phyloP scores from a whole-genome alignment of 2,888 invertebrate species.

The Schizotus pectinicornis region DNA sequence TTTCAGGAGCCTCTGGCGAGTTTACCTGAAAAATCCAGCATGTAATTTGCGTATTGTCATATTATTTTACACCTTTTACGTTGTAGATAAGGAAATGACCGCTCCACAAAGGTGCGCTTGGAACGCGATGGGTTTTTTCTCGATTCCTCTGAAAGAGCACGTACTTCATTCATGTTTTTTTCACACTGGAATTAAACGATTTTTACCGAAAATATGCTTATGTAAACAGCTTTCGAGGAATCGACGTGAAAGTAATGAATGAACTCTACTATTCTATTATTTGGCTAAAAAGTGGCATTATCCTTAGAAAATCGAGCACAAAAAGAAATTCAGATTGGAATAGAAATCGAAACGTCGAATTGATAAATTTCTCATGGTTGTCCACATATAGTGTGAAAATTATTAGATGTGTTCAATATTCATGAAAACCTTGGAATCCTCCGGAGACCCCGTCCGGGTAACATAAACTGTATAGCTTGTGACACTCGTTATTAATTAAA shows the following conservation, averaged over 20 bases:
- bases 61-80: slow-evolving; percentile 42
- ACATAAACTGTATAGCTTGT: slow-evolving; percentile 1
- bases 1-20: slow-evolving; percentile 43
- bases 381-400: no score
- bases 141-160: slow-evolving; percentile 9
- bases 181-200: not conserved
- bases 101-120: not conserved
- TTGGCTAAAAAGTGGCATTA: not conserved
- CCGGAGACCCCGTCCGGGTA: no score
- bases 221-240: slow-evolving; percentile 10
- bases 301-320: not conserved
- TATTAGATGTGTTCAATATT: no score
- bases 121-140: slow-evolving; percentile 2
- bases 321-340: slow-evolving; percentile 1
- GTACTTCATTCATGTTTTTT: slow-evolving; percentile 1
- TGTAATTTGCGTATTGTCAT: slow-evolving; percentile 43
- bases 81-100: slow-evolving; percentile 30
- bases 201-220: slow-evolving; percentile 8
- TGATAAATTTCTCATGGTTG: not conserved
- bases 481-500: slow-evolving; percentile 26
- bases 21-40: slow-evolving; percentile 38
- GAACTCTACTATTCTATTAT: not conserved
- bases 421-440: no score
- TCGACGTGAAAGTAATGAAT: not conserved
- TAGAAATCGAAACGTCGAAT: slow-evolving; percentile 11